Evolutionary conservation across 2,888 invertebrate genomes (phyloP).

Genomic region (Germaria angustata): DNA sequence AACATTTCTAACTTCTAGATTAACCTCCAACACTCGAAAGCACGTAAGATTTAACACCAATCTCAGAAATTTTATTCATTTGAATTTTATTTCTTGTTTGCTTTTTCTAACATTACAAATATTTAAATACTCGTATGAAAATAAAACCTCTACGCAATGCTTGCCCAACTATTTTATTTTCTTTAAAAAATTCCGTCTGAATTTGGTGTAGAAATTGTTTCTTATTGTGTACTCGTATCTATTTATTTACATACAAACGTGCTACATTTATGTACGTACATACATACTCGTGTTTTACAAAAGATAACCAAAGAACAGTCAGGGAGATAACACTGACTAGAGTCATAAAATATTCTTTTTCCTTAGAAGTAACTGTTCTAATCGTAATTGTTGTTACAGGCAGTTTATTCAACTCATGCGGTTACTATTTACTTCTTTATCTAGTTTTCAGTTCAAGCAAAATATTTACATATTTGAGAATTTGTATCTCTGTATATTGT

Average conservation of each 20-base stretch:
- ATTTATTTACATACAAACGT: neutral
- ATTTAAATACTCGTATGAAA: constrained; percentile 1
- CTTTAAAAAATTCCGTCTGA: constrained; percentile 47
- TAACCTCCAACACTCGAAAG: constrained; percentile 61
- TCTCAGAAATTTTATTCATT: neutral
- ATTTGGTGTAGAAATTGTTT: neutral
- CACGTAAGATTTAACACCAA: constrained; percentile 57
- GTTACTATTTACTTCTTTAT: constrained; percentile 25
- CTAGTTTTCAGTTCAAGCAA: constrained; percentile 48
- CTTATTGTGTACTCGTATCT: neutral
- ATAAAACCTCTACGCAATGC: neutral
- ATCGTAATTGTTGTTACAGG: neutral
- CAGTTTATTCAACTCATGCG: neutral
- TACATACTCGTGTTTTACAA: neutral
- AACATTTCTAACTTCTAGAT: constrained; percentile 24
- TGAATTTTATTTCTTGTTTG: constrained; percentile 26
- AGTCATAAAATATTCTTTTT: constrained; percentile 21
- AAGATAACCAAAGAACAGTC: constrained; percentile 26
- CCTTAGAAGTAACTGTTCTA: neutral
- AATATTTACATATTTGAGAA: constrained; percentile 75
- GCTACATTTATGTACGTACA: neutral
- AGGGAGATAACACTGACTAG: constrained; percentile 35
- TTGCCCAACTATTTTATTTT: neutral
- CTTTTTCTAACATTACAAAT: constrained; percentile 29
- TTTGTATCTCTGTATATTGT: constrained; percentile 48